These are phyloP conservation scores for Sebastes minor DNA, from an alignment of 2,797 vertebrate genomes.

Conservation along the genomic window DNA sequence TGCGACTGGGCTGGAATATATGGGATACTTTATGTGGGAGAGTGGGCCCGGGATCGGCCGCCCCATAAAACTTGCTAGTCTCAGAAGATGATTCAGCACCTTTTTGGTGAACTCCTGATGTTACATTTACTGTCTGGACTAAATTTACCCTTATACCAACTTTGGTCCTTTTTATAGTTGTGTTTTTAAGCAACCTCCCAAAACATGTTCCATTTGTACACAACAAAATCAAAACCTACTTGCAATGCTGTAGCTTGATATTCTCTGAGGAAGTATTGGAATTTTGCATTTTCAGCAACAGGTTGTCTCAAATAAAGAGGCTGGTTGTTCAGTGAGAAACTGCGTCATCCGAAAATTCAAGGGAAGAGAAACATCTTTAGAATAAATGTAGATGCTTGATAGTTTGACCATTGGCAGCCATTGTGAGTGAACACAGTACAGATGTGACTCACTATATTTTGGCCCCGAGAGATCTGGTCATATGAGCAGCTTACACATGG, in stretches of 20 bases:
- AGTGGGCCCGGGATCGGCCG: neutral
- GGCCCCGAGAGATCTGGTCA: neutral
- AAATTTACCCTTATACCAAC: neutral
- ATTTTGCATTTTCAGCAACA: constrained; percentile 2
- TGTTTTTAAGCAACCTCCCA: neutral
- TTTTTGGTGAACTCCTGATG: neutral
- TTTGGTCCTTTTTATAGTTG: neutral
- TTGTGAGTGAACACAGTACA: neutral
- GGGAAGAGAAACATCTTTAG: neutral
- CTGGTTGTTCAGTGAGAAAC: neutral
- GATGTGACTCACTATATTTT: neutral
- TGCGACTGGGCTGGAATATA: neutral
- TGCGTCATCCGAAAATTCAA: neutral
- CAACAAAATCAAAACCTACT: neutral
- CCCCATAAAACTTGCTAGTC: neutral
- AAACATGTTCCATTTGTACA: neutral
- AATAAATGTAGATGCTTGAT: neutral
- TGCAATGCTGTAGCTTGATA: neutral
- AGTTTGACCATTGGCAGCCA: neutral
- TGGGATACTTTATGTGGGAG: neutral
- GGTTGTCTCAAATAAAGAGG: neutral
- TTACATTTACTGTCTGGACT: neutral
- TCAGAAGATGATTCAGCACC: neutral
- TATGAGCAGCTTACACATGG: neutral
- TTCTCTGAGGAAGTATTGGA: neutral